A percentile compares a stretch with the other conserved stretches of the same genome.
These are phyloP conservation scores for Varanus salvator DNA, from an alignment of 2,113 vertebrate species.

Conservation along the genomic window DNA sequence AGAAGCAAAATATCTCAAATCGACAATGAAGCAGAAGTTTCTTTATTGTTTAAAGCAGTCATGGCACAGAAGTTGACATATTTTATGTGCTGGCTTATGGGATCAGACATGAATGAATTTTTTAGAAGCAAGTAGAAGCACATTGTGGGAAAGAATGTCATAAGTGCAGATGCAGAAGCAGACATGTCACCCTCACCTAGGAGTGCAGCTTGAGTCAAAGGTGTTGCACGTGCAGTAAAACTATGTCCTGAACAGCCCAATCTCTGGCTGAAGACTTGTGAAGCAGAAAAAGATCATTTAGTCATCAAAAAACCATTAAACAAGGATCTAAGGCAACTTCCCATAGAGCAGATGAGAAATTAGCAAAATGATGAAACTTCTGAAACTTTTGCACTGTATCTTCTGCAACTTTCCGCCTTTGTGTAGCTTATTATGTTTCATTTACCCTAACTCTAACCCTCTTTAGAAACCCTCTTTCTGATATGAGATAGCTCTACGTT, in stretches of 20 bases:
- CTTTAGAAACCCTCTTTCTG: slow-evolving; percentile 14
- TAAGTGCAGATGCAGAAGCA: slow-evolving; percentile 30
- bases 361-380: slow-evolving; percentile 27
- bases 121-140: slow-evolving; percentile 56
- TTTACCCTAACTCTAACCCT: not conserved
- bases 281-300: slow-evolving; percentile 10
- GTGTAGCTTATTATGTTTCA: slow-evolving; percentile 31
- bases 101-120: slow-evolving; percentile 38
- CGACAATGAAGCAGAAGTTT: slow-evolving; percentile 28
- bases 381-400: slow-evolving; percentile 39
- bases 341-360: slow-evolving; percentile 23
- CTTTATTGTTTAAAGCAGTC: slow-evolving; percentile 45
- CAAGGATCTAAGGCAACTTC: slow-evolving; percentile 15
- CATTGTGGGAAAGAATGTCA: slow-evolving; percentile 38
- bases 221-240: slow-evolving; percentile 28
- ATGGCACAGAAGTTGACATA: slow-evolving; percentile 38
- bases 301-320: slow-evolving; percentile 17
- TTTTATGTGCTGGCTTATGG: slow-evolving; percentile 41
- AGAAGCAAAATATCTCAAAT: slow-evolving; percentile 27
- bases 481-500: slow-evolving; percentile 28
- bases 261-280: slow-evolving; percentile 25
- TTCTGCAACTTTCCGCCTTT: slow-evolving; percentile 40
- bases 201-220: slow-evolving; percentile 32
- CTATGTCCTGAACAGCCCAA: slow-evolving; percentile 38
- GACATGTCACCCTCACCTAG: slow-evolving; percentile 26